Base-by-base conservation (phyloP, 2,888 invertebrate genomes). In the Octodonta nipae region DNA sequence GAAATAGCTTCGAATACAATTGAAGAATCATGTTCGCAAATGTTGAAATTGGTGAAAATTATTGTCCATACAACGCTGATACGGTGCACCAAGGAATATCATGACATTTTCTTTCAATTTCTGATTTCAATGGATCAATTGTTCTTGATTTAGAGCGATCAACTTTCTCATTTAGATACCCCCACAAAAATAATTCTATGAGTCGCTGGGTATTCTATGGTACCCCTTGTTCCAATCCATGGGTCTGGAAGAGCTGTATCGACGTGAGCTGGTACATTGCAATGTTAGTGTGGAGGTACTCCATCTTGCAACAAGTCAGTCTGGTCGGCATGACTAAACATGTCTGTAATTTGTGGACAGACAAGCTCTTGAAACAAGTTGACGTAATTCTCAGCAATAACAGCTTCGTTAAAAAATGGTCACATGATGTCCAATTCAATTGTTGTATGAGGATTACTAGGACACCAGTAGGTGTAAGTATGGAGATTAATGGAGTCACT, bases 1-100 rank as follows among this genome's bases (percentile, higher is more conserved):
- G 20, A 20, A n/a, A 20, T 20, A n/a, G 20, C 20, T 20, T 20
- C 20, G n/a, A 20, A n/a, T 20, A 20, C n/a, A 20, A 20, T 20
- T 20, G 20, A 20, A 6, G 20, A 20, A 20, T 20, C 20, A 20
- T 20, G 20, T 20, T 20, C 20, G 20, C 20, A 20, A 20, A 20
- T n/a, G 20, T 20, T 20, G 6, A 20, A 20, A 20, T n/a, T 20
- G 20, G n/a, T 20, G 20, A 20, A 6, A 6, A 20, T 20, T n/a
- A 20, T 20, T 20, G 20, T 20, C 20, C 20, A 20, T 6, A 20
- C n/a, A 20, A 20, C 20, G 20, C n/a, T n/a, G 20, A 20, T 7
- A 20, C 20, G n/a, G 20, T 6, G 6, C 20, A 20, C n/a, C n/a
- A n/a, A 7, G 20, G n/a, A 20, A 20, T 20, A 20, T 20, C 20